Conservation (phyloP, 64 coral and sea anemone genomes). For the Trachythela sp. region DNA sequence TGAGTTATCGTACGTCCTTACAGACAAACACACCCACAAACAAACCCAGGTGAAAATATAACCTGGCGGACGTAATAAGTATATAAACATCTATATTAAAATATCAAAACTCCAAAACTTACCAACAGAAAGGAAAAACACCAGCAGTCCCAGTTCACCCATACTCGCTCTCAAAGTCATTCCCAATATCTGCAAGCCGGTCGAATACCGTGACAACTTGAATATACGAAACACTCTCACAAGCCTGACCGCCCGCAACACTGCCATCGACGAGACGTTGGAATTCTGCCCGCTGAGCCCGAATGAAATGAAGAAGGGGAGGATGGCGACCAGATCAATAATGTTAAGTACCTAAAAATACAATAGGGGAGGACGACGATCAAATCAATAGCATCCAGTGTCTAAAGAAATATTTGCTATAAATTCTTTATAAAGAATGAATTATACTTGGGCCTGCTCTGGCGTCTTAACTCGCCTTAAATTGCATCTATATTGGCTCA, state of each 20-base stretch:
- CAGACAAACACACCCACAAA: too few relatives aligned
- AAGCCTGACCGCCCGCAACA: conserved; percentile 78
- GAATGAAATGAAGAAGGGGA: conserved; percentile 86
- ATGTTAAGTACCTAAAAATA: conserved; percentile 69
- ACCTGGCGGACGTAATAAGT: too few relatives aligned
- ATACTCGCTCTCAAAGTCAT: conserved; percentile 79
- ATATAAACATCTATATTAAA: too few relatives aligned
- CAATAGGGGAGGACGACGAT: too few relatives aligned
- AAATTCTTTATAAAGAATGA: too few relatives aligned
- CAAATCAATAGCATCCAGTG: too few relatives aligned
- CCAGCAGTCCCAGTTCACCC: conserved; percentile 78
- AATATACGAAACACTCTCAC: conserved; percentile 96
- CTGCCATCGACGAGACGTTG: conserved; percentile 68
- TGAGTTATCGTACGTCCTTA: too few relatives aligned
- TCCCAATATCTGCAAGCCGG: conserved; percentile 86
- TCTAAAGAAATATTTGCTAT: too few relatives aligned
- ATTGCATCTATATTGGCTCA: too few relatives aligned
- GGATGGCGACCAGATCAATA: conserved; percentile 83
- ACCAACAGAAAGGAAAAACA: conserved; percentile 65
- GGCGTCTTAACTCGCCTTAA: too few relatives aligned
- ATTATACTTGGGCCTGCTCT: too few relatives aligned
- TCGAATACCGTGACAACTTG: conserved; percentile 90
- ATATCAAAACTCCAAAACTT: background rate
- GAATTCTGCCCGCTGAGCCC: conserved; percentile 45
- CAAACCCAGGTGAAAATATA: too few relatives aligned